These are phyloP conservation scores for Ornithoptera priamus DNA, from an alignment of 2,888 invertebrate species.

Conservation along the genomic window DNA sequence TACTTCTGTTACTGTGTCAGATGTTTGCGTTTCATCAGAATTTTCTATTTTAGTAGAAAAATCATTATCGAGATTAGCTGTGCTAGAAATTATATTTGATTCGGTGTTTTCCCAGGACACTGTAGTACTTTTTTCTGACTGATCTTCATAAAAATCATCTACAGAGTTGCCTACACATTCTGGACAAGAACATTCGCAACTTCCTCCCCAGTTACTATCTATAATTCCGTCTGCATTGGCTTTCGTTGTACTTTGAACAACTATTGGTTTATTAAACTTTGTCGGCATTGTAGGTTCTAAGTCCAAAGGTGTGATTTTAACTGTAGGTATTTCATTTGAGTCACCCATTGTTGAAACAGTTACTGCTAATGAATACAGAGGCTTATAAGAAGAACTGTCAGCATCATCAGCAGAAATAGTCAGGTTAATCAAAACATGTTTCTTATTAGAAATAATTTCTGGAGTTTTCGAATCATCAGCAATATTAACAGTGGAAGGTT, in stretches of 20 bases:
- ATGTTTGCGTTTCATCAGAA: slow-evolving; percentile 34
- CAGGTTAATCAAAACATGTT: slow-evolving; percentile 89
- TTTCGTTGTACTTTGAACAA: slow-evolving; percentile 57
- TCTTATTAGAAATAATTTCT: slow-evolving; percentile 64
- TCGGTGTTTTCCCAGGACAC: slow-evolving; percentile 35
- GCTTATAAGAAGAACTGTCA: slow-evolving; percentile 74
- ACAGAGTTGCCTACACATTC: slow-evolving; percentile 74
- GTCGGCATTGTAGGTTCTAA: slow-evolving; percentile 63
- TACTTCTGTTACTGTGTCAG: slow-evolving; percentile 38
- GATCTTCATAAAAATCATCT: slow-evolving; percentile 66
- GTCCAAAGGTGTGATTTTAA: slow-evolving; percentile 78
- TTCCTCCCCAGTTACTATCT: slow-evolving; percentile 76
- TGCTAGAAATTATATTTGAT: slow-evolving; percentile 31
- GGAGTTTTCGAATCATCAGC: slow-evolving; percentile 54
- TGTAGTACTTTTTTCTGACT: slow-evolving; percentile 47
- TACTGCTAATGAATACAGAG: slow-evolving; percentile 89
- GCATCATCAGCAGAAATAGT: slow-evolving; percentile 86
- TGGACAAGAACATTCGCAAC: slow-evolving; percentile 88
- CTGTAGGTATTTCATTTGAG: slow-evolving; percentile 73
- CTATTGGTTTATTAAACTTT: slow-evolving; percentile 67
- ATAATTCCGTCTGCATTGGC: slow-evolving; percentile 25
- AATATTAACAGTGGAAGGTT: slow-evolving; percentile 49
- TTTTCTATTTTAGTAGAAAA: slow-evolving; percentile 32
- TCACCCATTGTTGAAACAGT: slow-evolving; percentile 85
- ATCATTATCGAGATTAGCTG: slow-evolving; percentile 30